Percentiles rank a stretch among this genome's conserved stretches.
Evolutionary conservation across 2,797 vertebrate genomes (phyloP).

Genomic region (Intellagama lesueurii): DNA sequence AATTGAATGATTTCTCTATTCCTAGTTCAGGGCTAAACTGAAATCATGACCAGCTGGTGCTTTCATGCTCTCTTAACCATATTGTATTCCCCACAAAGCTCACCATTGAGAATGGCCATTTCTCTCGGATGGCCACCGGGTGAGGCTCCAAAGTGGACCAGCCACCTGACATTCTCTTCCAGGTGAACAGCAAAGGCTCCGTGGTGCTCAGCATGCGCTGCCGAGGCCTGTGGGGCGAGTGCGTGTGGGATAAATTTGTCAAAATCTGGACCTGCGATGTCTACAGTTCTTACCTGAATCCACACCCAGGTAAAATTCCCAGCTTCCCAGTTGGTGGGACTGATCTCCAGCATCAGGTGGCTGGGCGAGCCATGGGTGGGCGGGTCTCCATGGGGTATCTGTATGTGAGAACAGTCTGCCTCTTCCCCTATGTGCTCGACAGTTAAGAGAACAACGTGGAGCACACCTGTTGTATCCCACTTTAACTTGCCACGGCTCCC

Average conservation of each 20-base stretch:
- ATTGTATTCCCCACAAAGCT: background rate
- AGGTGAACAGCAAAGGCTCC: slow-evolving; percentile 61
- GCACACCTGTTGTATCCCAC: too few relatives aligned
- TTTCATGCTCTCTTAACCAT: too few relatives aligned
- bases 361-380: background rate
- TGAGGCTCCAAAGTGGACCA: background rate
- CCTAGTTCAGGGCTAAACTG: background rate
- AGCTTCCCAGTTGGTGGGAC: too few relatives aligned
- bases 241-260: slow-evolving; percentile 59
- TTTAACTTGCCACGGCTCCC: too few relatives aligned
- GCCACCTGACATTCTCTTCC: background rate
- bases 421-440: too few relatives aligned
- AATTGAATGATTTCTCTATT: background rate
- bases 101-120: too few relatives aligned
- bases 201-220: slow-evolving; percentile 55
- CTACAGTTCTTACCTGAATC: slow-evolving; percentile 61
- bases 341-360: too few relatives aligned
- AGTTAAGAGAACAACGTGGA: too few relatives aligned
- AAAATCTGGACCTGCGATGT: slow-evolving; percentile 65
- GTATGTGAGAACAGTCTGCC: background rate
- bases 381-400: background rate
- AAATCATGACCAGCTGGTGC: too few relatives aligned
- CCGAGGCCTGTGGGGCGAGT: slow-evolving; percentile 53
- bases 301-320: slow-evolving; percentile 45
- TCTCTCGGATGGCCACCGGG: background rate